Evolutionary conservation across 2,797 vertebrate genomes (phyloP), one percentile per base, ranked within the genome.

Genomic region (Trematomus bernacchii): DNA sequence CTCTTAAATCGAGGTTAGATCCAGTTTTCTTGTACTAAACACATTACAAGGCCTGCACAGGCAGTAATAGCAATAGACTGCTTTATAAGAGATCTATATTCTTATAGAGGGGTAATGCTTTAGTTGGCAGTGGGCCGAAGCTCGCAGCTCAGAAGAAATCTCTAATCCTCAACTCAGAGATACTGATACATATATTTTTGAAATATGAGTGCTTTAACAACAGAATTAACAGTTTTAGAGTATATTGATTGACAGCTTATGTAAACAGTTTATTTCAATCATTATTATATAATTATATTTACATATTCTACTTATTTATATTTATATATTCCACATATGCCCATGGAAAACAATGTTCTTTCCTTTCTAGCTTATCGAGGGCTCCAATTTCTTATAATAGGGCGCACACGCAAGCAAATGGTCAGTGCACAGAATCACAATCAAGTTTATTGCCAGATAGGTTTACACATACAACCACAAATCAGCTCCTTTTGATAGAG

Each of bases 111-210:
- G 15, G 21, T 61, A 59, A 23, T 77, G 76, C 68, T 69, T 80
- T 70, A 54, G 50, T 87, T 86, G 83, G 79, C 68, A 0, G 58
- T 48, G 21, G 75, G 69, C 61, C 57, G 10, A 63, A 37, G 14
- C 47, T 59, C 43, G 55, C 53, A 73, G 67, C 69, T 86, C 66
- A 59, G 44, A 61, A 57, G 68, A 74, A 54, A 51, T 54, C 65
- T 37, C 3, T n/a, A n/a, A 16, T n/a, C 8, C 18, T 10, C 16
- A 48, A 48, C 18, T 48, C 18, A 48, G 18, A 48, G 46, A n/a
- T 16, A 48, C 46, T 48, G 47, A 18, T 37, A 37, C 33, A 7
- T 37, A 37, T 37, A 9, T 37, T 37, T 37, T 6, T 9, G 8
- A 37, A 37, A 37, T 37, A 37, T 2, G 10, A 62, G 50, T 61